Conservation (phyloP, 1,140 invertebrate species). For the silkworm (Bombyx mori) region ASM3026992v2 NC_085116.1:5138001-5138500, state of each 20-base stretch:
- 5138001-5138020: too few relatives aligned
- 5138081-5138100: too few relatives aligned
- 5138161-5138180: too few relatives aligned
- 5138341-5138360: conserved; percentile 15
- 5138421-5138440: conserved; percentile 7
- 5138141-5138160: too few relatives aligned
- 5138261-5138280: conserved; percentile 32
- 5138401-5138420: conserved; percentile 15
- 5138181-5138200: too few relatives aligned
- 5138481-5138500: conserved; percentile 7
- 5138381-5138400: conserved; percentile 8
- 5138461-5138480: conserved; percentile 16
- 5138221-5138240: conserved; percentile 5
- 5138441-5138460: conserved; percentile 7
- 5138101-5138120: too few relatives aligned
- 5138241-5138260: conserved; percentile 27
- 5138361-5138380: not conserved
- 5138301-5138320: conserved; percentile 57
- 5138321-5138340: conserved; percentile 17
- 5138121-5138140: too few relatives aligned
- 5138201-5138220: too few relatives aligned
- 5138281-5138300: conserved; percentile 27
- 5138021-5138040: too few relatives aligned
- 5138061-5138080: too few relatives aligned
- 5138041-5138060: too few relatives aligned